These are phyloP conservation scores for Drosophila biarmipes DNA, from an alignment of 1,140 invertebrate species.

Conservation along the genomic window DNA sequence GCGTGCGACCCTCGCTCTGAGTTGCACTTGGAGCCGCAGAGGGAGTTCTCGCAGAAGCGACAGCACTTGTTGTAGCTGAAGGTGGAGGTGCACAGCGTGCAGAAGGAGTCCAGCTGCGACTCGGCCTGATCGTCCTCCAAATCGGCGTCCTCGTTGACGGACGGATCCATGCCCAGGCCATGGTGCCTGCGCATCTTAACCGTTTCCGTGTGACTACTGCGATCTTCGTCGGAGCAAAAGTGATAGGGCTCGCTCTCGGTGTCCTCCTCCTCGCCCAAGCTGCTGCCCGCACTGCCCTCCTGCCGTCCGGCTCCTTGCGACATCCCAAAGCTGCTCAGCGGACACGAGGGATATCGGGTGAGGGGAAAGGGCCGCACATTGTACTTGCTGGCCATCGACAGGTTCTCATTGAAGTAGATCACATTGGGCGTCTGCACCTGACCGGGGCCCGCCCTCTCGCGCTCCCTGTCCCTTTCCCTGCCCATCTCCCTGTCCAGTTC, in stretches of 20 bases:
- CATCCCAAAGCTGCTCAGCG: slow-evolving; percentile 61
- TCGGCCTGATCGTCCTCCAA: slow-evolving; percentile 47
- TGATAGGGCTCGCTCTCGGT: slow-evolving; percentile 66
- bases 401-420: slow-evolving; percentile 83
- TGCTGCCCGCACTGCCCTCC: slow-evolving; percentile 56
- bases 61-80: slow-evolving; percentile 83
- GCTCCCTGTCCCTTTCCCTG: slow-evolving; percentile 28
- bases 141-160: slow-evolving; percentile 21
- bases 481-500: slow-evolving; percentile 34
- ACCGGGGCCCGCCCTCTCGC: slow-evolving; percentile 14
- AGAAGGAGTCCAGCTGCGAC: slow-evolving; percentile 78
- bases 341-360: slow-evolving; percentile 70
- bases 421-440: slow-evolving; percentile 43
- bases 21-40: slow-evolving; percentile 79
- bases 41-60: slow-evolving; percentile 76
- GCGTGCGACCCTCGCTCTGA: slow-evolving; percentile 70
- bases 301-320: not conserved
- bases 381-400: slow-evolving; percentile 82
- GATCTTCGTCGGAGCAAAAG: slow-evolving; percentile 77
- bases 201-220: slow-evolving; percentile 58
- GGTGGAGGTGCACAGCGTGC: slow-evolving; percentile 81
- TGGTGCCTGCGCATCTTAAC: slow-evolving; percentile 40
- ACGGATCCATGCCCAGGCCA: slow-evolving; percentile 16
- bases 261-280: slow-evolving; percentile 60
- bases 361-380: slow-evolving; percentile 61